A percentile compares a stretch with the other conserved stretches of the same genome.
These are phyloP conservation scores for Grammomys dolichurus DNA, from an alignment of 2,113 vertebrate genomes.

Conservation along the genomic window DNA sequence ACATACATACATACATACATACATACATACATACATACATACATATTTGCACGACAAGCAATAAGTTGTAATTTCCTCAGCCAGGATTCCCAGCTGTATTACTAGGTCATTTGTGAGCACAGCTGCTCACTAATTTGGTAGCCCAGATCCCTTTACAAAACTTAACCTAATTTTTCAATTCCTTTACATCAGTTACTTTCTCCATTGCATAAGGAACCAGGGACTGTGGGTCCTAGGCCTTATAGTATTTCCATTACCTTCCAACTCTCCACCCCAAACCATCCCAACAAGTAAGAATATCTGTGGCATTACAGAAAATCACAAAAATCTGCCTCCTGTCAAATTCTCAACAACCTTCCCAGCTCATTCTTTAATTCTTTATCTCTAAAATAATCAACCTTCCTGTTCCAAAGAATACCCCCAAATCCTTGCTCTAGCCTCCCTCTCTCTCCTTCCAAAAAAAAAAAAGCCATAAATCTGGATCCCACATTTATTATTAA, in stretches of 20 bases:
- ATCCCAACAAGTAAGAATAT: constrained; percentile 34
- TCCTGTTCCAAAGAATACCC: constrained; percentile 63
- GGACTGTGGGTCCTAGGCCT: neutral
- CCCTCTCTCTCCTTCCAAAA: neutral
- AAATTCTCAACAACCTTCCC: constrained; percentile 53
- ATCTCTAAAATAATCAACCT: constrained; percentile 75
- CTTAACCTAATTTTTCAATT: neutral
- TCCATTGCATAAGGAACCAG: neutral
- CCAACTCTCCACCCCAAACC: neutral
- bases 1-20: neutral
- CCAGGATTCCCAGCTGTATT: neutral
- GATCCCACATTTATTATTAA: constrained; percentile 62
- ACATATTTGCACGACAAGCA: neutral
- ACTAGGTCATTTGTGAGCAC: neutral
- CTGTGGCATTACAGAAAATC: neutral
- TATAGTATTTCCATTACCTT: neutral
- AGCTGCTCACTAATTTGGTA: neutral
- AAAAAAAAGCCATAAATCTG: constrained; percentile 66
- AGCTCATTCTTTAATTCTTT: constrained; percentile 70
- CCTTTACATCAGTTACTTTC: neutral
- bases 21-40: neutral
- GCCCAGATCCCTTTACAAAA: neutral
- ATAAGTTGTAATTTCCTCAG: neutral
- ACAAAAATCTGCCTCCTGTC: constrained; percentile 8
- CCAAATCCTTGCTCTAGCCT: constrained; percentile 62